A percentile compares a stretch with the other conserved stretches of the same genome.
Evolutionary conservation across 2,888 invertebrate species (phyloP).

Genomic region (Urechis unicinctus): DNA sequence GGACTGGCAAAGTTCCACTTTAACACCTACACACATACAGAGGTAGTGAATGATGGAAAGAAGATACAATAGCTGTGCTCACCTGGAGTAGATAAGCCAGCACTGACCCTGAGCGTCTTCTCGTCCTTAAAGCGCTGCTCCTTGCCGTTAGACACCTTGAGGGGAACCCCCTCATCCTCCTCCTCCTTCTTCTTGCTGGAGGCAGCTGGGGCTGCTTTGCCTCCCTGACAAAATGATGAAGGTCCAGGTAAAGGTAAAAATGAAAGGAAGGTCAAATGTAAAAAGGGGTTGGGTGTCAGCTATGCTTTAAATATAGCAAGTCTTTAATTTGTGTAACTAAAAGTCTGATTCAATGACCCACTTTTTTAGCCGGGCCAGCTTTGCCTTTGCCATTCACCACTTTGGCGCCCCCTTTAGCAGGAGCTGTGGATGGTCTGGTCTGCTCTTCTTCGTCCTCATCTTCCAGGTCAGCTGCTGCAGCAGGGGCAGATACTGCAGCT

Average conservation of each 20-base stretch:
- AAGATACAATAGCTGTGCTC: too few species aligned
- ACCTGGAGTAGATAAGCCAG: neutral
- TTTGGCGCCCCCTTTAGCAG: neutral
- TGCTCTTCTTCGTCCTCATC: conserved; percentile 1
- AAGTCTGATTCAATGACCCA: too few species aligned
- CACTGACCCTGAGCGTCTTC: conserved; percentile 70
- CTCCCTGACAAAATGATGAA: neutral
- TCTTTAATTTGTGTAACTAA: too few species aligned
- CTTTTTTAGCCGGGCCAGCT: conserved; percentile 8
- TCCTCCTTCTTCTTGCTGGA: conserved; percentile 65
- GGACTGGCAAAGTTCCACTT: conserved; percentile 95
- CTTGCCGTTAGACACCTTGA: conserved; percentile 66
- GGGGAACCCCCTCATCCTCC: conserved; percentile 69
- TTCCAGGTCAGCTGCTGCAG: conserved; percentile 4
- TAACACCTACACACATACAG: conserved; percentile 53
- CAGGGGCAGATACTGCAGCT: conserved; percentile 8
- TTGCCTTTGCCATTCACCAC: neutral
- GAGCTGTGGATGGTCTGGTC: neutral
- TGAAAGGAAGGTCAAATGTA: neutral
- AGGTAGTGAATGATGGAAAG: neutral
- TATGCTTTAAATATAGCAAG: too few species aligned
- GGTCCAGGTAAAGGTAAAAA: neutral
- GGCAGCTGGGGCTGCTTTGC: neutral
- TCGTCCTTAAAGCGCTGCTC: conserved; percentile 91
- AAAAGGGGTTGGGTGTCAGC: too few species aligned